Evolutionary conservation across 1,140 invertebrate species (phyloP), one percentile per base, ranked within the genome.

Genomic region (Ceratoteleas bidentatus): DNA sequence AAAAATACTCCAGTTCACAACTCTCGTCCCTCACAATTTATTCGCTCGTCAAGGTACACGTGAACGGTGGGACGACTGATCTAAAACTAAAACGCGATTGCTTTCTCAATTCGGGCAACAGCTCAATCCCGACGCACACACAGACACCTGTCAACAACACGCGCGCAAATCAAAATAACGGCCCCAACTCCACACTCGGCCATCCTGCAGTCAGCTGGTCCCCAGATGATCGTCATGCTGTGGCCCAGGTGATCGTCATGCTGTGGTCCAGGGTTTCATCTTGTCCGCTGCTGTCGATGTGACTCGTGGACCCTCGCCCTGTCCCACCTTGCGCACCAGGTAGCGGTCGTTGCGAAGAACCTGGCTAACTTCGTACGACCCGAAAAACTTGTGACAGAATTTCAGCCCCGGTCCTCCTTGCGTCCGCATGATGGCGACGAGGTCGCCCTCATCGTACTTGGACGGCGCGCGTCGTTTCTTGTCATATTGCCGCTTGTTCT

Each of bases 211-310:
- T 40, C 61, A 52, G 9, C 24, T 61, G n/a, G 58, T 6, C 43
- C 45, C 10, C 57, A 61, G 58, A 61, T n/a, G n/a, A n/a, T n/a
- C n/a, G n/a, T n/a, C n/a, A n/a, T n/a, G n/a, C n/a, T n/a, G n/a
- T n/a, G n/a, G n/a, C n/a, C n/a, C n/a, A n/a, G n/a, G n/a, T 61
- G 58, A 13, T 34, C 14, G 2, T 47, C 14, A 0, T 33, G 9
- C 9, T 9, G 45, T 47, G 4, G 13, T n/a, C 65, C 65, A 69
- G n/a, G 53, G 40, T 36, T 69, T 69, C 65, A 69, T 69, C 3
- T 69, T 69, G 15, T 69, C 65, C 0, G 43, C 65, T 10, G 40
- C 24, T 49, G 53, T 69, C n/a, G 65, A 56, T 16, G 65, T 69
- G 8, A 57, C 2, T 38, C 53, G 32, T 34, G 66, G 65, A 13